Base-by-base conservation (phyloP, 2,797 vertebrate species). In the Phoeniculus purpureus region DNA sequence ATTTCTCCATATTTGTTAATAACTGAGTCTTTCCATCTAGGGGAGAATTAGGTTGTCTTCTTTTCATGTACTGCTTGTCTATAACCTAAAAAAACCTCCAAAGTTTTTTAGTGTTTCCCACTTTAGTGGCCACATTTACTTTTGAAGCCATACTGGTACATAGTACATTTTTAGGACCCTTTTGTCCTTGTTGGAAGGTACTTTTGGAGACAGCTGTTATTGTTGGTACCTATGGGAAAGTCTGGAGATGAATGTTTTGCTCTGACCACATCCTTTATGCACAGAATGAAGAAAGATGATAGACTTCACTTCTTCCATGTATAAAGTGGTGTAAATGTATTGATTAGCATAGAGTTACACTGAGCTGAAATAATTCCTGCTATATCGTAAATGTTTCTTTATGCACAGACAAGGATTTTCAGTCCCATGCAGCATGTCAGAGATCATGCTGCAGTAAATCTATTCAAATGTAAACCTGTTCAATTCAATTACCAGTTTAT, bases 401-500 rank as follows among this genome's bases (percentile, higher is more conserved):
- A 95, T 95, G 70, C 95, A 88, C 89, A 95, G 95, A 90, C 82
- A 93, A 94, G 95, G 85, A 89, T 97, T 97, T 43, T 96, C 81
- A 81, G 92, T 94, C 94, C 94, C 89, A 71, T 94, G 96, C 96
- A 97, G 95, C 71, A 94, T 97, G 97, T 97, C 96, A 97, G 97
- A 96, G 97, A 97, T 96, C 96, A 86, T 91, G 94, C 93, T 87
- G 96, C 83, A 97, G 96, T 97, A 97, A 98, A 98, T 98, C 97
- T 98, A 97, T 98, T 98, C 97, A 98, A 97, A 98, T 97, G 97
- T 97, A 97, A 98, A 98, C 97, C 97, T 98, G 97, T 97, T 98
- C 97, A 97, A 97, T 98, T 98, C 97, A 98, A 98, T 98, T 98
- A 97, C 97, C 93, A 96, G 95, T 94, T 96, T 95, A 81, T 98